These are phyloP conservation scores for Polypterus senegalus DNA, from an alignment of 2,113 vertebrate species.

Conservation along the genomic window DNA sequence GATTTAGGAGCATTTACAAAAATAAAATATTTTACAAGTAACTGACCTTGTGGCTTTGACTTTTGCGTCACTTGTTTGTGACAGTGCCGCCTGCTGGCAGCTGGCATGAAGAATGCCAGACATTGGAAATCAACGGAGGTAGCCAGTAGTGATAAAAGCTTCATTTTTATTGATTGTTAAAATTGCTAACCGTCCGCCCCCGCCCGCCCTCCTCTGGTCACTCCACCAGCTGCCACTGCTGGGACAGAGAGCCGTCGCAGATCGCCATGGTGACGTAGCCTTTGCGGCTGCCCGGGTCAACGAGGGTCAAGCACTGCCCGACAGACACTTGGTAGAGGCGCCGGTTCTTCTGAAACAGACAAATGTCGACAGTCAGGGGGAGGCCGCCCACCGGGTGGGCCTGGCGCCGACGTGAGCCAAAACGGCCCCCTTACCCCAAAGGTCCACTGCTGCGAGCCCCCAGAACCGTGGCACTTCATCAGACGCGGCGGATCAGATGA, in stretches of 20 bases:
- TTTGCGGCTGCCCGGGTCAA: slow-evolving; percentile 51
- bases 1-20: slow-evolving; percentile 99
- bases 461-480: slow-evolving; percentile 94
- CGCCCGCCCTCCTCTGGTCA: slow-evolving; percentile 30
- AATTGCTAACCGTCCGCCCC: too few relatives aligned
- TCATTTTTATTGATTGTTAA: too few relatives aligned
- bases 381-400: neutral
- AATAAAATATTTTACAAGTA: slow-evolving; percentile 98
- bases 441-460: slow-evolving; percentile 90
- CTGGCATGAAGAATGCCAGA: too few relatives aligned
- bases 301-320: slow-evolving; percentile 76
- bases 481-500: slow-evolving; percentile 76
- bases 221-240: slow-evolving; percentile 77
- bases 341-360: slow-evolving; percentile 55
- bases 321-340: slow-evolving; percentile 89
- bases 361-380: neutral
- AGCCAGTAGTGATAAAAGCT: neutral
- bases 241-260: slow-evolving; percentile 64
- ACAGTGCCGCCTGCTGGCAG: too few relatives aligned
- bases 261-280: slow-evolving; percentile 83
- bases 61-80: too few relatives aligned
- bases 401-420: too few relatives aligned
- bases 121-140: too few relatives aligned
- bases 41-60: too few relatives aligned
- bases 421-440: slow-evolving; percentile 58